Base-by-base conservation (phyloP, 35 echinoderm and acorn worm genomes). In the Antedon bifida region DNA sequence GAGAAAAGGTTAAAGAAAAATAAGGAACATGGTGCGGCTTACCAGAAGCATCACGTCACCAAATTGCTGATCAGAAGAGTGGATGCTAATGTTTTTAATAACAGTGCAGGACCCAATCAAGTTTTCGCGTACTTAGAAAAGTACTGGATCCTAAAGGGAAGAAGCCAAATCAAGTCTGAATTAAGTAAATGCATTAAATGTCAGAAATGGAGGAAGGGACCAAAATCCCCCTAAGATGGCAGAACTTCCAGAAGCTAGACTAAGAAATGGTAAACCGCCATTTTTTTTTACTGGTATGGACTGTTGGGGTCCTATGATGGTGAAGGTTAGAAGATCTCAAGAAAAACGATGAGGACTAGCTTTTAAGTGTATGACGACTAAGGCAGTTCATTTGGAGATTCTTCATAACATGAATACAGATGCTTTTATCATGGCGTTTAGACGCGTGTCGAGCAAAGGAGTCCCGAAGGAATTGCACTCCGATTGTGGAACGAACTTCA, bases 331-430 rank as follows among this genome's bases (percentile, higher is more conserved):
- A 1, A n/a, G 86, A 36, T 5, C 74, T 9, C 81, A 36, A 14
- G 51, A 79, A 35, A 91, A 91, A 29, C 44, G 82, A 30, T 87
- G 51, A 81, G 85, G 73, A 30, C 21, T 75, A 12, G 80, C 88
- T 9, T 91, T 91, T 34, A 81, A 82, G 35, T 91, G 85, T 30
- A 14, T 91, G 80, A 88, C 80, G 0, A 87, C 79, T 21, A 86
- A 34, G 42, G 90, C 85, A 13, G 64, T 88, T 30, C 86, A 88
- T 77, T 39, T 82, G 21, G 80, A 88, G 26, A 29, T 88, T 10
- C 21, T 76, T 36, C 78, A 8, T 3, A 87, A 36, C 55, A 87
- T 82, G 78, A 78, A 82, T 31, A 34, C 86, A 5, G 78, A 87
- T 82, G 44, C 79, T n/a, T 87, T 82, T 82, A 19, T 87, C 17